Base-by-base conservation (phyloP, 2,113 vertebrate species). In the Heterotilapia buettikoferi region DNA sequence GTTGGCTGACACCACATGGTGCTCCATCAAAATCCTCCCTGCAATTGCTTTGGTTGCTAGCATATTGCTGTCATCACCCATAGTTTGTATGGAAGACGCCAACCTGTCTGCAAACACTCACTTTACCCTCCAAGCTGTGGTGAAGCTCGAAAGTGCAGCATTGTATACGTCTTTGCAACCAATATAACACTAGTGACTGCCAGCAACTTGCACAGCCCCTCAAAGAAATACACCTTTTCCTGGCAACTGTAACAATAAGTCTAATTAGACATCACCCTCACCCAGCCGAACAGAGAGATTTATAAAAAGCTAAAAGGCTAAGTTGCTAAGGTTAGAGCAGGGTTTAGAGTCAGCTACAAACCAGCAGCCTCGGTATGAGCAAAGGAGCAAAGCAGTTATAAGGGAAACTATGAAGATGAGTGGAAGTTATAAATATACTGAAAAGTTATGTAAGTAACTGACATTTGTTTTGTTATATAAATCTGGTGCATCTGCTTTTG, bases 121-220 rank as follows among this genome's bases (percentile, higher is more conserved):
- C 13, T 26, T 4, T 16, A 71, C n/a, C 3, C 66, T 71, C 21
- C 0, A 24, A 71, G 21, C 38, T 0, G 21, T 1, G 21, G 8
- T 26, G n/a, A 71, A 45, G 13, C 5, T 40, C 5, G 0, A 68
- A 68, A 0, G 40, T 29, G 68, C 14, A 47, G 40, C 24, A 29
- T 18, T 29, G 9, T 47, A 9, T 18, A 29, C 4, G 0, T 2
- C 6, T 47, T 47, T 47, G 24, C 38, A 24, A 47, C 21, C 5
- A 76, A 45, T 11, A 11, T 18, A 0, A 71, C n/a, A 0, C 66
- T 0, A 24, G n/a, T 43, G 38, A 71, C 38, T 24, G 13, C 38
- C n/a, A 71, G 38, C 12, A 43, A 43, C 38, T 43, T 71, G 12
- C 38, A 13, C 5, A 71, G 43, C 38, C 38, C 13, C 66, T 71